A percentile compares a stretch with the other conserved stretches of the same genome.
These are phyloP conservation scores for Dermatemys mawii DNA, from an alignment of 2,113 vertebrate genomes.

Conservation along the genomic window DNA sequence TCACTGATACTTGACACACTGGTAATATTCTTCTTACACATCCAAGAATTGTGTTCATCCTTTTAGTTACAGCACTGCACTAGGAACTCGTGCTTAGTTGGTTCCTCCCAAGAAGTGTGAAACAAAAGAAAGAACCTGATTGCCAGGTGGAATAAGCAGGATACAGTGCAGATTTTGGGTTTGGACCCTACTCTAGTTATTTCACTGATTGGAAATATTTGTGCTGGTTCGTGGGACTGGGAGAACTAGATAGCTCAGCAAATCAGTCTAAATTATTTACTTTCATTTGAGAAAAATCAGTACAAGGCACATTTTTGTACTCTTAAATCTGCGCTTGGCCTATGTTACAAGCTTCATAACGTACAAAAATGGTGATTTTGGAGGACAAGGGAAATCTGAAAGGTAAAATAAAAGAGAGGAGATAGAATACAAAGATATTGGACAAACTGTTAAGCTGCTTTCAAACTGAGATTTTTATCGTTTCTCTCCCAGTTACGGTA, in stretches of 20 bases:
- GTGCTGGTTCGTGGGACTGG: rapidly evolving
- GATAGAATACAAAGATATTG: neutral
- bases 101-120: neutral
- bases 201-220: neutral
- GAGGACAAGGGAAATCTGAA: neutral
- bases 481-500: conserved; percentile 2
- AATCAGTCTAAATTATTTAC: neutral
- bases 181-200: neutral
- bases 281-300: neutral
- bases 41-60: neutral
- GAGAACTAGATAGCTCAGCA: neutral
- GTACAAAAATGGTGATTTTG: neutral
- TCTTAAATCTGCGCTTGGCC: neutral
- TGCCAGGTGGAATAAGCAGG: neutral
- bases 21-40: neutral
- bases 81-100: neutral
- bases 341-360: neutral
- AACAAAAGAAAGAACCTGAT: neutral
- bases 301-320: neutral
- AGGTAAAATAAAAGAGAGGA: neutral
- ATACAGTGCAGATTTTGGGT: neutral
- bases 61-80: neutral
- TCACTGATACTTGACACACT: neutral
- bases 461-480: neutral
- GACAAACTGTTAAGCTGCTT: neutral